Percentiles rank a stretch among this genome's conserved stretches.
These are phyloP conservation scores for Tuberolachnus salignus DNA, from an alignment of 2,888 invertebrate species.

Conservation along the genomic window DNA sequence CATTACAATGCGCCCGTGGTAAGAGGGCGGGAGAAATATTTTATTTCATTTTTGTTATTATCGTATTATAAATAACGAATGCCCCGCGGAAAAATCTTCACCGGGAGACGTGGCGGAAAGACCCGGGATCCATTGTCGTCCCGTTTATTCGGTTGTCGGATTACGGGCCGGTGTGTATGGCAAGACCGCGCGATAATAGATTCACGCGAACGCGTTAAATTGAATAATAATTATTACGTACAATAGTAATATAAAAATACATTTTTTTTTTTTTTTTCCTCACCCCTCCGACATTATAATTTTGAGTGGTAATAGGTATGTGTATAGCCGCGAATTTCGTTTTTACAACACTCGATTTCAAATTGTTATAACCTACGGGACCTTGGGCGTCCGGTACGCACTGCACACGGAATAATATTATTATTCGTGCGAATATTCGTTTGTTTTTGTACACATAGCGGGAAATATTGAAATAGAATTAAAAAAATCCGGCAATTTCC, in stretches of 20 bases:
- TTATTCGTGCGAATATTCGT: too few species aligned
- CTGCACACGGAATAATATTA: too few species aligned
- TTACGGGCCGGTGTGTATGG: not conserved
- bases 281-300: too few species aligned
- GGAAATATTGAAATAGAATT: too few species aligned
- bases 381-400: too few species aligned
- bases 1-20: slow-evolving; percentile 26
- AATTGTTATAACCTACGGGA: too few species aligned
- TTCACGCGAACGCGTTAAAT: slow-evolving; percentile 12
- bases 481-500: too few species aligned
- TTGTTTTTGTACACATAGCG: too few species aligned
- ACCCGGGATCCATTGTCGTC: not conserved
- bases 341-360: too few species aligned
- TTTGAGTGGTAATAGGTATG: too few species aligned
- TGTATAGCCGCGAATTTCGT: too few species aligned
- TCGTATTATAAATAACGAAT: not conserved
- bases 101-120: slow-evolving; percentile 11
- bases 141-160: slow-evolving; percentile 37
- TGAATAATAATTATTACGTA: not conserved
- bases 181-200: not conserved
- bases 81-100: slow-evolving; percentile 5
- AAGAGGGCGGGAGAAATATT: not conserved
- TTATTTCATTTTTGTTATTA: not conserved
- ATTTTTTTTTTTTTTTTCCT: too few species aligned
- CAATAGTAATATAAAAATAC: not conserved